These are phyloP conservation scores for Gibbula magus DNA, from an alignment of 2,888 invertebrate genomes.

Conservation along the genomic window DNA sequence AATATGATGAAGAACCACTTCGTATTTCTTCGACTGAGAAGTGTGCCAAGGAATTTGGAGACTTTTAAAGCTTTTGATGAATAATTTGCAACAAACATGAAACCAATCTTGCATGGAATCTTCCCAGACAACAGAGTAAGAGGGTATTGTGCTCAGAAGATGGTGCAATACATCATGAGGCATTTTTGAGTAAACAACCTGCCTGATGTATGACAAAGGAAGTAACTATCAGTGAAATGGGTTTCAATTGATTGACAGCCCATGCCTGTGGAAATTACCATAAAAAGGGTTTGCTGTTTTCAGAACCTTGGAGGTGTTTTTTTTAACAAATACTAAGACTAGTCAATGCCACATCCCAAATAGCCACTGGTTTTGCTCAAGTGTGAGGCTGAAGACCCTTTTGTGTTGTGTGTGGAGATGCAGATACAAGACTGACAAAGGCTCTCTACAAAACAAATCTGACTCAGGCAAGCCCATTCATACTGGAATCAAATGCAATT, in stretches of 20 bases:
- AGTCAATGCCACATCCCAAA: background rate
- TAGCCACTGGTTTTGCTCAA: conserved; percentile 7
- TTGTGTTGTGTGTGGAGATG: background rate
- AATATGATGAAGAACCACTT: conserved; percentile 99
- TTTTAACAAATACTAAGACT: background rate
- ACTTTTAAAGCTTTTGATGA: conserved; percentile 80
- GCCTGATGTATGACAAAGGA: too few species aligned
- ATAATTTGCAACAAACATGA: background rate
- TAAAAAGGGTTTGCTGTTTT: too few species aligned
- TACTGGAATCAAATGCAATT: conserved; percentile 17
- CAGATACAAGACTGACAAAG: background rate
- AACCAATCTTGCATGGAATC: background rate
- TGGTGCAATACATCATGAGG: background rate
- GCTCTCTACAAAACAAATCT: background rate
- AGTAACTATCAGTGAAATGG: too few species aligned
- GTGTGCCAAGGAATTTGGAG: conserved; percentile 99
- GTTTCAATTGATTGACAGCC: too few species aligned
- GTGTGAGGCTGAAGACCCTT: background rate
- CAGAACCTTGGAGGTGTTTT: too few species aligned
- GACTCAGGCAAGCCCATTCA: conserved; percentile 2
- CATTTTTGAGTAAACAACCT: too few species aligned
- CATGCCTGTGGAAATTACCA: too few species aligned
- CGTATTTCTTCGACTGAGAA: conserved; percentile 99
- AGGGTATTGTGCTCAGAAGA: background rate
- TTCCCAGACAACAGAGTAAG: background rate